Evolutionary conservation across 2,113 vertebrate genomes (phyloP).

Genomic region (Oriolus oriolus): DNA sequence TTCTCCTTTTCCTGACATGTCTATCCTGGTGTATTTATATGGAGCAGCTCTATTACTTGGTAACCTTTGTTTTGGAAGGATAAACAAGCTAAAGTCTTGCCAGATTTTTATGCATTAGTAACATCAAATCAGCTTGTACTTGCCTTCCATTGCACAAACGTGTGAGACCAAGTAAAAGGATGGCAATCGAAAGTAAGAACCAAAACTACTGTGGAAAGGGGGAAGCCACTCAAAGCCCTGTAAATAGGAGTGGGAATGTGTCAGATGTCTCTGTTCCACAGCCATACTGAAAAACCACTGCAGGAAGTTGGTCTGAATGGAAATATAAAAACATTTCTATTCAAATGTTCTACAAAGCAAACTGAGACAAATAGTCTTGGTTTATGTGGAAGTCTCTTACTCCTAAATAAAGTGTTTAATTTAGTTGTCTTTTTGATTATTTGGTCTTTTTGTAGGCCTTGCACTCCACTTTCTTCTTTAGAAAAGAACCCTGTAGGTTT

Average conservation of each 20-base stretch:
- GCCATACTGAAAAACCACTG: neutral
- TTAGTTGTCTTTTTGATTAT: neutral
- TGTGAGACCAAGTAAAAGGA: neutral
- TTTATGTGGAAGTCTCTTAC: neutral
- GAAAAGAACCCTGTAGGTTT: neutral
- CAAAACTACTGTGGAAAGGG: neutral
- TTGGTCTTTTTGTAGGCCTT: neutral
- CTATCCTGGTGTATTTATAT: neutral
- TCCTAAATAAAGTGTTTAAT: neutral
- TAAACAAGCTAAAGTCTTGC: neutral
- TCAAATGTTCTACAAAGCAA: neutral
- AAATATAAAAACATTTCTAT: neutral
- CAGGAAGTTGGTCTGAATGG: neutral
- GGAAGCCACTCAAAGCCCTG: neutral
- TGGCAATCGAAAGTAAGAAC: neutral
- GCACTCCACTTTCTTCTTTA: neutral
- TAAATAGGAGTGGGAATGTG: neutral
- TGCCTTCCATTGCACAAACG: neutral
- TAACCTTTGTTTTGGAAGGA: neutral
- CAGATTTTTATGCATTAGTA: neutral
- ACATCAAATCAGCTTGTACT: neutral
- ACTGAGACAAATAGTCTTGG: neutral
- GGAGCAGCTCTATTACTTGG: neutral
- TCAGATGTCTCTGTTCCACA: neutral
- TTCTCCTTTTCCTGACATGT: neutral